Evolutionary conservation across 2,888 invertebrate genomes (phyloP).

Genomic region (Scotopteryx bipunctaria): DNA sequence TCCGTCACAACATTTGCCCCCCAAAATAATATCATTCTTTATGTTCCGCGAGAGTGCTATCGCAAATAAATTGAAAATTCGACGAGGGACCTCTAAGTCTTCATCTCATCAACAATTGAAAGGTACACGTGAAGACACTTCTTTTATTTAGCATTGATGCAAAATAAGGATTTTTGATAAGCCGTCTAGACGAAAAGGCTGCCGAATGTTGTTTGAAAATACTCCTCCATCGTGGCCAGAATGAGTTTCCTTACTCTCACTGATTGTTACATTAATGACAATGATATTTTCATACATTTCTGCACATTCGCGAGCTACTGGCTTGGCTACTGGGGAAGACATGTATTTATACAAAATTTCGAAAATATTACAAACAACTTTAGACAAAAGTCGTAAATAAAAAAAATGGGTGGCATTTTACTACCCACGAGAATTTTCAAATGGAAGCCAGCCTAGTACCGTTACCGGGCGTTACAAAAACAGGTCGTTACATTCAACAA

Average conservation of each 20-base stretch:
- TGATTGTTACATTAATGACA: no score
- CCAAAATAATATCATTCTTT: constrained; percentile 55
- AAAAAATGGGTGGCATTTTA: no score
- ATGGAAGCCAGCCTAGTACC: no score
- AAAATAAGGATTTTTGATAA: constrained; percentile 23
- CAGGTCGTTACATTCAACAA: not conserved
- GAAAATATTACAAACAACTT: no score
- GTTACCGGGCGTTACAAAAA: no score
- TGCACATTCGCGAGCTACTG: no score
- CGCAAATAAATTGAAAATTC: constrained; percentile 57
- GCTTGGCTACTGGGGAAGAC: no score
- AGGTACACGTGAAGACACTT: constrained; percentile 50
- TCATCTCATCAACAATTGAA: constrained; percentile 34
- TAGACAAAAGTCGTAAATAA: no score
- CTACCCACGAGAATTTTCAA: no score
- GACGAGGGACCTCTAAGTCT: constrained; percentile 28
- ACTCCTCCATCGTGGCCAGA: not conserved
- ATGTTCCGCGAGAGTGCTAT: constrained; percentile 49
- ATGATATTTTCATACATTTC: no score
- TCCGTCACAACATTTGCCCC: constrained; percentile 58
- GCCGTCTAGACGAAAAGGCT: constrained; percentile 11
- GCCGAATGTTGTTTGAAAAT: constrained; percentile 2
- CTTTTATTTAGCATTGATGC: constrained; percentile 21
- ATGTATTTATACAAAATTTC: no score
- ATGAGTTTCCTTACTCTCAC: not conserved